Conservation (phyloP, 2,113 vertebrate species). For the Pangasianodon gigas region DNA sequence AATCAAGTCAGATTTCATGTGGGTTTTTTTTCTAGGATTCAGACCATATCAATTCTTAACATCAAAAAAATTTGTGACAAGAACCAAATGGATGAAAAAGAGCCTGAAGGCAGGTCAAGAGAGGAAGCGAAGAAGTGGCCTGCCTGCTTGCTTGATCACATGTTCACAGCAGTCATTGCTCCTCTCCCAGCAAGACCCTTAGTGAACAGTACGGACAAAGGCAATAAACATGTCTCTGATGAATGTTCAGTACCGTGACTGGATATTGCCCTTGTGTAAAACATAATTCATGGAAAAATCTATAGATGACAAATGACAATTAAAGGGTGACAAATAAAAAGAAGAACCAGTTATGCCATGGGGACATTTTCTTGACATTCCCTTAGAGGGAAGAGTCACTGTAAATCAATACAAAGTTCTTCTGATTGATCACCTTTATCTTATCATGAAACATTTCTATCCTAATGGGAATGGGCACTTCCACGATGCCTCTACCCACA, state of each 20-base stretch:
- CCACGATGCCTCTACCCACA: neutral
- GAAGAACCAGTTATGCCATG: neutral
- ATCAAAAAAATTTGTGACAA: neutral
- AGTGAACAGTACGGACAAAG: neutral
- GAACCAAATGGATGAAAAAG: neutral
- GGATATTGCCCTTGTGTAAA: neutral
- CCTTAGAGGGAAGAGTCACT: neutral
- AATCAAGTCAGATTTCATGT: neutral
- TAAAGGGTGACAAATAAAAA: neutral
- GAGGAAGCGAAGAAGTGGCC: neutral
- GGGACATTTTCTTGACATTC: neutral
- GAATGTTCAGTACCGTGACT: neutral
- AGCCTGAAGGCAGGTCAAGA: neutral
- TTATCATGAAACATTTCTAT: slow-evolving; percentile 8
- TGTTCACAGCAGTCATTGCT: neutral
- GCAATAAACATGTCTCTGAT: neutral
- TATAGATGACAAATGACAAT: neutral
- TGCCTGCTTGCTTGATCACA: neutral
- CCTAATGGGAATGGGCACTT: neutral
- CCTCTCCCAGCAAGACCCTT: neutral
- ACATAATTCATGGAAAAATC: neutral
- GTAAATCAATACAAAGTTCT: slow-evolving; percentile 20
- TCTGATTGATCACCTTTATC: neutral
- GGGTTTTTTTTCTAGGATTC: neutral
- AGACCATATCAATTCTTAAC: neutral